phyloP scores from a whole-genome alignment of 1,140 invertebrate genomes.

The Apis laboriosa region DNA sequence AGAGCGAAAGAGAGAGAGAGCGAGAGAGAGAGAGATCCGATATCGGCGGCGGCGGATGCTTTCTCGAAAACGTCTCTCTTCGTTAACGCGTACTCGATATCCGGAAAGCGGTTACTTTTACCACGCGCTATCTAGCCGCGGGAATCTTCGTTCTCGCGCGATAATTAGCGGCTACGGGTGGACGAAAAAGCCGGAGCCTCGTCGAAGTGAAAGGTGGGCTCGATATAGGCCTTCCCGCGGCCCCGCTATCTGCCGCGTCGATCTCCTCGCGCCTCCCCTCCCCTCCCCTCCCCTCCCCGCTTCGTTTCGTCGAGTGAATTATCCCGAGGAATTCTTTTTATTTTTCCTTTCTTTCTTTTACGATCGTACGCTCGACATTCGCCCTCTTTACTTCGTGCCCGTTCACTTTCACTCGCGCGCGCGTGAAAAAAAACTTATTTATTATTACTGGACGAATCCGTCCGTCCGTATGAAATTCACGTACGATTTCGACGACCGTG shows the following conservation, averaged over 20 bases:
- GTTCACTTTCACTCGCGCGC: slow-evolving; percentile 61
- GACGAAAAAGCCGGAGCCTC: slow-evolving; percentile 20
- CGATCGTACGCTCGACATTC: slow-evolving; percentile 62
- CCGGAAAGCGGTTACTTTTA: slow-evolving; percentile 29
- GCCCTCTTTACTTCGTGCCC: slow-evolving; percentile 27
- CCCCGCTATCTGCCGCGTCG: slow-evolving; percentile 22
- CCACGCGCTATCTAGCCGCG: neutral
- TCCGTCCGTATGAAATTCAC: slow-evolving; percentile 21
- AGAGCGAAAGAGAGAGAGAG: too few species aligned
- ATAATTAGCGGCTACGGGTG: slow-evolving; percentile 35
- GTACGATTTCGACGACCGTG: neutral
- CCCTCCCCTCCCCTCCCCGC: neutral
- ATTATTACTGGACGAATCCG: neutral
- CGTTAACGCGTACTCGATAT: slow-evolving; percentile 12
- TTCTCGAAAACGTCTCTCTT: neutral
- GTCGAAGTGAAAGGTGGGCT: slow-evolving; percentile 37
- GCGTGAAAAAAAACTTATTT: neutral
- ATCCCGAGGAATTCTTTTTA: slow-evolving; percentile 33
- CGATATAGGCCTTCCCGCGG: slow-evolving; percentile 17
- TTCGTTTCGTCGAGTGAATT: slow-evolving; percentile 42
- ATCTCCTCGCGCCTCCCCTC: slow-evolving; percentile 33
- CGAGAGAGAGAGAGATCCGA: too few species aligned
- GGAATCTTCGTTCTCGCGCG: slow-evolving; percentile 39
- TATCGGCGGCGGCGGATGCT: neutral
- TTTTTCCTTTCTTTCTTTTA: slow-evolving; percentile 20